Percentiles rank a stretch among this genome's conserved stretches.
Conservation (phyloP, 2,113 vertebrate species). For the Trinectes maculatus region DNA sequence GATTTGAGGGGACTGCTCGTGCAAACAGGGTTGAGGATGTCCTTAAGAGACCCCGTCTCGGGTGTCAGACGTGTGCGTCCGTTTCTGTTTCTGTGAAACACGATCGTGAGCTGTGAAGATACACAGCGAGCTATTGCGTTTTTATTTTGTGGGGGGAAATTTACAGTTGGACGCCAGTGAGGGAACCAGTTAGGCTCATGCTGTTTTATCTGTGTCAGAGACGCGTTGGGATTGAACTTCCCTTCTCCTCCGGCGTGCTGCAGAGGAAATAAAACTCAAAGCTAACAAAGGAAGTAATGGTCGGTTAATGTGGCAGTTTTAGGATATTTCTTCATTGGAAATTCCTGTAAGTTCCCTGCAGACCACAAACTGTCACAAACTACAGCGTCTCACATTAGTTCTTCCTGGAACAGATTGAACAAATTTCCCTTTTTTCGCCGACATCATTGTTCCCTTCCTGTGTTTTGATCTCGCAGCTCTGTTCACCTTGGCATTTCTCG, state of each 20-base stretch:
- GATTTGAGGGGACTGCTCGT: not conserved
- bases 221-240: constrained; percentile 14
- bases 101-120: constrained; percentile 27
- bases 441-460: not conserved
- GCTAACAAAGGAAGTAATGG: not conserved
- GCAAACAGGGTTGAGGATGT: not conserved
- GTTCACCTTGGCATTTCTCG: not conserved
- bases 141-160: constrained; percentile 15
- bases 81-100: constrained; percentile 7
- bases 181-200: constrained; percentile 8
- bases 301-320: not conserved
- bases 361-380: not conserved
- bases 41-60: constrained; percentile 1
- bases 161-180: constrained; percentile 21
- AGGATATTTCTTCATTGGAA: not conserved
- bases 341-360: not conserved
- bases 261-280: constrained; percentile 7
- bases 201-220: constrained; percentile 40
- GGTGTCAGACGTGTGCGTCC: not conserved
- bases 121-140: not conserved
- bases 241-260: not conserved
- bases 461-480: not conserved
- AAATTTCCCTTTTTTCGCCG: too few relatives aligned
- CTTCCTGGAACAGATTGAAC: not conserved
- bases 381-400: not conserved